A percentile compares a stretch with the other conserved stretches of the same genome.
Evolutionary conservation across 2,113 vertebrate genomes (phyloP).

Genomic region (Amphiprion ocellaris): DNA sequence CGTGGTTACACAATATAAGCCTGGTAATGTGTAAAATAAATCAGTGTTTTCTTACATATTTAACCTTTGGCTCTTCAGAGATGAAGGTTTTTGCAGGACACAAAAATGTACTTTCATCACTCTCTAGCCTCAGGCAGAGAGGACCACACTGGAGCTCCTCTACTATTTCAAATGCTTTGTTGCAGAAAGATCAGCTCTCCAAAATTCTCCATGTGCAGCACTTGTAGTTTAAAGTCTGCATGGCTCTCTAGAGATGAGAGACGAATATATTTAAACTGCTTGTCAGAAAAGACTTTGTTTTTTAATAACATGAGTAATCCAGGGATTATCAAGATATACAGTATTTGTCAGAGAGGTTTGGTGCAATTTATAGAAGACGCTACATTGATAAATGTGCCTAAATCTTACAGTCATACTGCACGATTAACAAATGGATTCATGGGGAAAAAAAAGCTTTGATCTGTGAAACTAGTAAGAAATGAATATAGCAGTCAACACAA

Average conservation of each 20-base stretch:
- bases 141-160: background rate
- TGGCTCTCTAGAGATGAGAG: slow-evolving; percentile 1
- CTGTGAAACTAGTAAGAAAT: slow-evolving; percentile 16
- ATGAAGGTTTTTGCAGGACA: background rate
- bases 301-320: slow-evolving; percentile 15
- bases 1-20: background rate
- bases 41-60: background rate
- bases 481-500: slow-evolving; percentile 7
- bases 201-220: background rate
- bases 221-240: slow-evolving; percentile 14
- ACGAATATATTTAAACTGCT: slow-evolving; percentile 29
- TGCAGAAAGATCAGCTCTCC: slow-evolving; percentile 16
- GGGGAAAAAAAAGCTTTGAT: slow-evolving; percentile 12
- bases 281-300: slow-evolving; percentile 27
- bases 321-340: slow-evolving; percentile 30
- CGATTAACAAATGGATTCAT: slow-evolving; percentile 16
- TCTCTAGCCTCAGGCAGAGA: slow-evolving; percentile 9
- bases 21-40: slow-evolving; percentile 11
- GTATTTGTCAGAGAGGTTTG: slow-evolving; percentile 21
- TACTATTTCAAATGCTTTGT: slow-evolving; percentile 15
- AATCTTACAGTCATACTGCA: slow-evolving; percentile 11
- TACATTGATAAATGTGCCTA: slow-evolving; percentile 21
- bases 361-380: background rate
- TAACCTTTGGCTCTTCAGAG: background rate
- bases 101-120: slow-evolving; percentile 17